Evolutionary conservation across 64 coral and sea anemone species (phyloP).

Genomic region (Montipora cactus): DNA sequence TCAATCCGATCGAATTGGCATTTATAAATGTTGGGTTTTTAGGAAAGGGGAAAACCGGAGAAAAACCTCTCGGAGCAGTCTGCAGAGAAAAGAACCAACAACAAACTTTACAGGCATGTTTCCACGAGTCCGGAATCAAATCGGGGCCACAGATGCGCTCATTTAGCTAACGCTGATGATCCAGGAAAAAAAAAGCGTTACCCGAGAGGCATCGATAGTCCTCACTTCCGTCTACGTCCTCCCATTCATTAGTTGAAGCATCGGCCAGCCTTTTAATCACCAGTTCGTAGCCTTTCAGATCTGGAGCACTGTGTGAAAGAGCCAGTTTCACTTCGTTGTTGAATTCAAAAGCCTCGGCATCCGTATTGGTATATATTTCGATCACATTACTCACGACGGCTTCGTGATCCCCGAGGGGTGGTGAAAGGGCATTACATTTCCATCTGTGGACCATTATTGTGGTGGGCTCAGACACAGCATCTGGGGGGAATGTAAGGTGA

Average conservation of each 20-base stretch:
- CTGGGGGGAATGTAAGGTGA: not conserved
- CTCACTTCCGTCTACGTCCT: constrained; percentile 1
- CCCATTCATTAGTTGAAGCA: constrained; percentile 7
- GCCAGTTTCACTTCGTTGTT: not conserved
- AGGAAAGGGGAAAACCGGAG: too few relatives aligned
- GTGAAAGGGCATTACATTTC: not conserved
- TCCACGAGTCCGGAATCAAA: too few relatives aligned
- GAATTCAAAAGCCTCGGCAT: not conserved
- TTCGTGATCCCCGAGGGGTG: not conserved
- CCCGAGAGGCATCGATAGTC: not conserved
- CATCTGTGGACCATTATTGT: not conserved
- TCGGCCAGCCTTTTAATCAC: constrained; percentile 17
- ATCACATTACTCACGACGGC: constrained; percentile 14
- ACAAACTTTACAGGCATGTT: too few relatives aligned
- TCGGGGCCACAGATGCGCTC: too few relatives aligned
- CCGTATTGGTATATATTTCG: not conserved
- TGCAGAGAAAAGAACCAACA: too few relatives aligned
- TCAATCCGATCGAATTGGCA: too few relatives aligned
- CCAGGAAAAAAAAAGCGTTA: not conserved
- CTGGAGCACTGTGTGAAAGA: constrained; percentile 29
- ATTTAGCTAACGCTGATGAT: too few relatives aligned
- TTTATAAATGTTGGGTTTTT: too few relatives aligned
- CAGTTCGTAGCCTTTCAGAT: constrained; percentile 10
- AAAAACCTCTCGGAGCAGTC: too few relatives aligned
- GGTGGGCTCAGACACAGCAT: not conserved